phyloP scores from a whole-genome alignment of 2,797 vertebrate species.

The Parambassis ranga region DNA sequence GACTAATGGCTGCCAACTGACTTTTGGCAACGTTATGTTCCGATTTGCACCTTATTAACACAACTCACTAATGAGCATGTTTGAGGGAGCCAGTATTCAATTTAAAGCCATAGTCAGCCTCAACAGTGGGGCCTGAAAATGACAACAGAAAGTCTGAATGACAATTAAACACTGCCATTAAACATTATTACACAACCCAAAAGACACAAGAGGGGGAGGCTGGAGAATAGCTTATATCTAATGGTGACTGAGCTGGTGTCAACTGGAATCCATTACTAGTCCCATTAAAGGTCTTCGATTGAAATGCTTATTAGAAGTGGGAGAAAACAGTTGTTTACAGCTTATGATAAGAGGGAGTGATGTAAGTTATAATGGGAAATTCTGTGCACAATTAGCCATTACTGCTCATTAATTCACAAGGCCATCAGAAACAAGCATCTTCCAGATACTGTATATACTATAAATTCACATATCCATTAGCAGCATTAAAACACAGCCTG shows the following conservation, averaged over 20 bases:
- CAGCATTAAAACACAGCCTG: no score
- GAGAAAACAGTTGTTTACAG: slow-evolving; percentile 18
- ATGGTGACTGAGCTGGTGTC: slow-evolving; percentile 46
- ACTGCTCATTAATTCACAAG: no score
- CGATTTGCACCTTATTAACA: slow-evolving; percentile 44
- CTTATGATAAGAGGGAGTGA: background rate
- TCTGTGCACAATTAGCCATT: background rate
- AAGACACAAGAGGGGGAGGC: slow-evolving; percentile 21
- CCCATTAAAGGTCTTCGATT: slow-evolving; percentile 31
- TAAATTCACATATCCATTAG: no score
- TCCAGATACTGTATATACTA: no score
- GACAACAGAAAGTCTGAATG: slow-evolving; percentile 35
- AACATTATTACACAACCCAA: slow-evolving; percentile 48
- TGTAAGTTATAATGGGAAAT: slow-evolving; percentile 1
- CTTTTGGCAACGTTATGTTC: slow-evolving; percentile 49
- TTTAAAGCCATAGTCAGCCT: slow-evolving; percentile 50
- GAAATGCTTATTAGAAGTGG: slow-evolving; percentile 3
- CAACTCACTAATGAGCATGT: slow-evolving; percentile 34
- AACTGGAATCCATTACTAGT: slow-evolving; percentile 38
- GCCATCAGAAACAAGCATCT: no score
- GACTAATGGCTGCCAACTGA: slow-evolving; percentile 24
- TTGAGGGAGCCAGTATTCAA: slow-evolving; percentile 47
- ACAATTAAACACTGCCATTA: slow-evolving; percentile 53
- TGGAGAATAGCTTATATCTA: slow-evolving; percentile 26
- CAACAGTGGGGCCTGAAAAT: slow-evolving; percentile 32